phyloP scores from a whole-genome alignment of 23 tunicate species.

The Halocynthia roretzi region DNA sequence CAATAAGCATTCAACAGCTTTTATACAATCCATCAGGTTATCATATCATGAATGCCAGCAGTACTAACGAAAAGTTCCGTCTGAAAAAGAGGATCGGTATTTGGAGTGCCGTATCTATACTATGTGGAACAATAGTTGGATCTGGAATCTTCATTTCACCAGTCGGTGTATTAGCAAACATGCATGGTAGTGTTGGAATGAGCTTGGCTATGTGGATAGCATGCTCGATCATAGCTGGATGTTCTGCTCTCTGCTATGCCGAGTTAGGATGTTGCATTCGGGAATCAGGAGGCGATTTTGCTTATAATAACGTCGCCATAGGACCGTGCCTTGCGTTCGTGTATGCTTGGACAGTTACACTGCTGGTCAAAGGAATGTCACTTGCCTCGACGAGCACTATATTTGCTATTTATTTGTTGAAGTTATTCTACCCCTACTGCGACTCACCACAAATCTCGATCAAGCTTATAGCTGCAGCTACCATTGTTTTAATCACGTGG shows the following conservation, averaged over 20 bases:
- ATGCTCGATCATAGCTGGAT: slow-evolving; percentile 47
- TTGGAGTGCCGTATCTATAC: slow-evolving; percentile 30
- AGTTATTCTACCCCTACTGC: slow-evolving; percentile 50
- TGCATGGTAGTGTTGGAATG: slow-evolving; percentile 70
- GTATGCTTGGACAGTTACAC: slow-evolving; percentile 57
- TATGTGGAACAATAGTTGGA: slow-evolving; percentile 80
- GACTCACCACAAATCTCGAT: slow-evolving; percentile 36
- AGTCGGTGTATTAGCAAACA: slow-evolving; percentile 56
- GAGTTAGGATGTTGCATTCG: slow-evolving; percentile 46
- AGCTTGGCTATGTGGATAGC: slow-evolving; percentile 70
- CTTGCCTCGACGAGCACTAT: slow-evolving; percentile 62
- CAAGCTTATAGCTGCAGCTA: slow-evolving; percentile 35
- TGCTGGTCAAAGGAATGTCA: slow-evolving; percentile 28
- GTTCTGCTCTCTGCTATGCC: slow-evolving; percentile 60
- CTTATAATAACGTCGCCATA: slow-evolving; percentile 41
- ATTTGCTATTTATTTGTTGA: slow-evolving; percentile 47
- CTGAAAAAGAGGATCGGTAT: slow-evolving; percentile 55
- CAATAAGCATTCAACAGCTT: too few species aligned
- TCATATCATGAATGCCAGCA: too few species aligned
- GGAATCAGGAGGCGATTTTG: slow-evolving; percentile 70
- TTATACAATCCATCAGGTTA: too few species aligned
- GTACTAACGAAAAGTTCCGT: slow-evolving; percentile 10
- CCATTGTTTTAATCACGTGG: slow-evolving; percentile 13
- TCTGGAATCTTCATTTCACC: slow-evolving; percentile 86
- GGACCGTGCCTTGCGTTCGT: slow-evolving; percentile 38